Evolutionary conservation across 2,888 invertebrate species (phyloP).

Genomic region (Apamea epomidion): DNA sequence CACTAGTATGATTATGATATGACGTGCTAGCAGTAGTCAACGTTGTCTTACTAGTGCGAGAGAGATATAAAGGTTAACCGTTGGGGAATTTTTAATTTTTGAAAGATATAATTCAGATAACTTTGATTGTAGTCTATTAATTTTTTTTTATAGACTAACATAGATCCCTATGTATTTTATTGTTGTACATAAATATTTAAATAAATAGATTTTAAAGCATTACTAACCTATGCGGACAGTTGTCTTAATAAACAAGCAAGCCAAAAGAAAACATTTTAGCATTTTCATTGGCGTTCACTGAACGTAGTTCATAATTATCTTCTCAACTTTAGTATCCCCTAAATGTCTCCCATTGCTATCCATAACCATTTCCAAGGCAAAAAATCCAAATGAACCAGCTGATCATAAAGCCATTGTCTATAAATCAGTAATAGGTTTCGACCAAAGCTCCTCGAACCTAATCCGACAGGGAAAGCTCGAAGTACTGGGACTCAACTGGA

Average conservation of each 20-base stretch:
- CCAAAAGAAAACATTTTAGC: neutral
- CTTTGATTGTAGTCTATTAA: too few relatives aligned
- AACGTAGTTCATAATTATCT: neutral
- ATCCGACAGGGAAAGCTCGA: slow-evolving; percentile 54
- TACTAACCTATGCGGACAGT: neutral
- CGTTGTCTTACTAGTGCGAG: neutral
- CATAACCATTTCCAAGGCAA: neutral
- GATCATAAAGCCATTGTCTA: slow-evolving; percentile 38
- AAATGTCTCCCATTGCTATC: neutral
- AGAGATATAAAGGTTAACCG: neutral
- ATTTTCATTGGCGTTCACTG: neutral
- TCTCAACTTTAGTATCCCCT: neutral
- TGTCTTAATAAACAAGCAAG: neutral
- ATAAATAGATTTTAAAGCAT: neutral
- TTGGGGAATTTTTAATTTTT: neutral
- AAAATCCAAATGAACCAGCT: slow-evolving; percentile 25
- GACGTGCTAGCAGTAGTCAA: neutral
- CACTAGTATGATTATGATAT: neutral
- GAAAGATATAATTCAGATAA: too few relatives aligned
- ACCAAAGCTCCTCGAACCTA: slow-evolving; percentile 46
- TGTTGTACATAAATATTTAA: too few relatives aligned
- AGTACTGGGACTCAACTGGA: slow-evolving; percentile 53
- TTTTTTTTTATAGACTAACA: neutral
- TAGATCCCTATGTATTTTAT: neutral
- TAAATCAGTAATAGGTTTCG: slow-evolving; percentile 62